Evolutionary conservation across 2,113 vertebrate species (phyloP), one percentile per base, ranked within the genome.

Genomic region (Climacteris rufus): DNA sequence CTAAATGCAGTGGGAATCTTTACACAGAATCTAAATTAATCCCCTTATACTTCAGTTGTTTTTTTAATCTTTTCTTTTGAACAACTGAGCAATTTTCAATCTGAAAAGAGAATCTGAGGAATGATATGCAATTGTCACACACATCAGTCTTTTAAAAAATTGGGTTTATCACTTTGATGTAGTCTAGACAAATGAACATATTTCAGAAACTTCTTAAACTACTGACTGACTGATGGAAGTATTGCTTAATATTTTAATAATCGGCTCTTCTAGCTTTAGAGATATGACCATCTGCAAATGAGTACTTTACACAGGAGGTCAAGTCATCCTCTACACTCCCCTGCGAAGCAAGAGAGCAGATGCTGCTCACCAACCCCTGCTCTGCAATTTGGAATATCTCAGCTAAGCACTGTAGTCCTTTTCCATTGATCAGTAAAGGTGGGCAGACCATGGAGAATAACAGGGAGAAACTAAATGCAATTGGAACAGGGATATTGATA

Each of bases 1-100:
- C 66, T 94, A 86, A 92, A 87, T 90, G 77, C 84, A 76, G 22
- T 61, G 64, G 80, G 77, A 96, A 95, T 96, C 94, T 95, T 94
- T 93, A 94, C 76, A 87, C 1, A 95, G 92, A 95, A 96, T 94
- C 96, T 96, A 95, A 96, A 96, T 95, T 95, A 95, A 92, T 90
- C 88, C 47, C 85, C 93, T 96, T 93, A 89, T 95, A 92, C 64
- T 96, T 97, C 94, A 92, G 88, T 66, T 93, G 74, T 19, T 87
- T 94, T 85, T 92, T 87, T 76, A 90, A 90, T 90, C 64, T 95
- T 90, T 90, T 89, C 93, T 90, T 97, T 93, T 89, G 88, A 95
- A 96, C 56, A 49, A 87, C 42, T 85, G 89, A 94, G 83, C 9
- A 40, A 78, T 75, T 81, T 90, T 93, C 87, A 91, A 90, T 97